Percentiles rank a stretch among this genome's conserved stretches.
phyloP scores from a whole-genome alignment of 2,797 vertebrate genomes.

The Sarcoramphus papa region DNA sequence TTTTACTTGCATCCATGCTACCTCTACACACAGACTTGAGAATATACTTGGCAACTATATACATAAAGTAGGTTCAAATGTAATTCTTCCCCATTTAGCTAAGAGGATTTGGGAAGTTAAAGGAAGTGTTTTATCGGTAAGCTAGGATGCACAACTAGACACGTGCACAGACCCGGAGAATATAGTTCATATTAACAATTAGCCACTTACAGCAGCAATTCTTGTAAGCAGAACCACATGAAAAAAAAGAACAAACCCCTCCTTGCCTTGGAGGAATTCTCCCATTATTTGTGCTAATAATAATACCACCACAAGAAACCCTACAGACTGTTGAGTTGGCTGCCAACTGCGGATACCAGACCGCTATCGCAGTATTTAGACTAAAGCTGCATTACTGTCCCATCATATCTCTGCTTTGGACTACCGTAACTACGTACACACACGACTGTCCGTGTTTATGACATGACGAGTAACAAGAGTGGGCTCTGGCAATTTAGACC shows the following conservation, averaged over 20 bases:
- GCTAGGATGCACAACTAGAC: neutral
- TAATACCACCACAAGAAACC: neutral
- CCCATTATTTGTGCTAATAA: neutral
- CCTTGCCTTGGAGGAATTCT: neutral
- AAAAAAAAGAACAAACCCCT: neutral
- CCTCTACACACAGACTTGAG: too few relatives aligned
- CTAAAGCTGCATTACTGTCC: neutral
- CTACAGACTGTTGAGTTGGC: neutral
- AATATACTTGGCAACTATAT: neutral
- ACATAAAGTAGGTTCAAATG: neutral
- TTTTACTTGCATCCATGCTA: neutral
- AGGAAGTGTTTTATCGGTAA: accelerated
- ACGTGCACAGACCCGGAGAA: accelerated
- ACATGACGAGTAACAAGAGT: neutral
- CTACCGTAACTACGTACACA: accelerated
- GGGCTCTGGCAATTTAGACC: neutral
- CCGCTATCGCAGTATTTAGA: accelerated
- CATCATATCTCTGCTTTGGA: accelerated
- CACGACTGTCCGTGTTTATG: neutral
- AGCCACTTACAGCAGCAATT: neutral
- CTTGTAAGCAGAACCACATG: neutral
- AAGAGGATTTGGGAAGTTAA: neutral
- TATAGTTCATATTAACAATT: neutral
- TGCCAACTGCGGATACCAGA: neutral
- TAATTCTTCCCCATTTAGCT: neutral